phyloP scores from a whole-genome alignment of 2,113 vertebrate genomes.

The Hypocryptadius cinnamomeus region DNA sequence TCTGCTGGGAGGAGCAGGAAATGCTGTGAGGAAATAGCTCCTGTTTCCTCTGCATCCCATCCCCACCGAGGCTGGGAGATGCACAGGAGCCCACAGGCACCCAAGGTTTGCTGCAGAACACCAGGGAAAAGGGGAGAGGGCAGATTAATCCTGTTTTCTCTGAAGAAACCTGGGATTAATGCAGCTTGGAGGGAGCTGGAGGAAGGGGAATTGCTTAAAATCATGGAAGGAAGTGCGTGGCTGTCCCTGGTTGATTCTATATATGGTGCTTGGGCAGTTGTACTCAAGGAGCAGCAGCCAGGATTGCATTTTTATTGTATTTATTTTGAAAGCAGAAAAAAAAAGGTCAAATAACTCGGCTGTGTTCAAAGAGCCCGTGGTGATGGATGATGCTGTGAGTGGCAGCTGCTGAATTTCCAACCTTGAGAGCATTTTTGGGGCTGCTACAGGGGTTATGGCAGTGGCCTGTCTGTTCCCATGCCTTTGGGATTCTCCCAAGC shows the following conservation, averaged over 20 bases:
- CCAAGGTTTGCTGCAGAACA: neutral
- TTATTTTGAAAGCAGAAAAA: constrained; percentile 9
- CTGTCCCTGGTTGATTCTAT: constrained; percentile 28
- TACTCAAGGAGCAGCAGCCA: constrained; percentile 14
- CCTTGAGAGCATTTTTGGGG: neutral
- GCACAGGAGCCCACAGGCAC: neutral
- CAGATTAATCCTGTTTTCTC: neutral
- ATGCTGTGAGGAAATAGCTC: constrained; percentile 1
- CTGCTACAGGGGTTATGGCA: neutral
- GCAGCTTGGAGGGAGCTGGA: neutral
- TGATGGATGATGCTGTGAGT: neutral
- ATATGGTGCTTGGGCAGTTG: constrained; percentile 53
- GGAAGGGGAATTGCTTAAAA: neutral
- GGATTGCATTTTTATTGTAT: constrained; percentile 14
- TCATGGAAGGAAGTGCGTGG: constrained; percentile 17
- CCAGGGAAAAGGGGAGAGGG: neutral
- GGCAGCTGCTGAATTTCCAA: neutral
- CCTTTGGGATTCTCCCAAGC: neutral
- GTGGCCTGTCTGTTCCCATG: neutral
- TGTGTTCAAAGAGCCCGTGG: neutral
- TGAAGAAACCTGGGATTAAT: neutral
- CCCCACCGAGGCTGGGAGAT: neutral
- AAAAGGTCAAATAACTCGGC: neutral
- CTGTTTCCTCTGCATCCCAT: neutral
- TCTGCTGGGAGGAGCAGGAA: constrained; percentile 15